Percentiles rank a stretch among this genome's conserved stretches.
Evolutionary conservation across 2,113 vertebrate genomes (phyloP).

Genomic region (Herpetotheres cachinnans): DNA sequence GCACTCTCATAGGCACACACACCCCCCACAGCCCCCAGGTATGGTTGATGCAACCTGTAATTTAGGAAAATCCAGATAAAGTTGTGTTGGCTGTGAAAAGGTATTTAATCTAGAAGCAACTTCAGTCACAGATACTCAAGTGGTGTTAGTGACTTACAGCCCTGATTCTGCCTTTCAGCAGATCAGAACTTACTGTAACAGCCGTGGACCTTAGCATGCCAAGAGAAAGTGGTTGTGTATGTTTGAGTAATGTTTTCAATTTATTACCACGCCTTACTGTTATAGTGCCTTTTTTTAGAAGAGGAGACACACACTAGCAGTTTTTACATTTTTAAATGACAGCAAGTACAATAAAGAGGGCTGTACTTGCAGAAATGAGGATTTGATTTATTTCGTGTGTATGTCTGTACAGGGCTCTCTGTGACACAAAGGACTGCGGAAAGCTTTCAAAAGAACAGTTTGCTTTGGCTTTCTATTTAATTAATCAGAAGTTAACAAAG

Average conservation of each 20-base stretch:
- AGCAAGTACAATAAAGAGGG: neutral
- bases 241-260: neutral
- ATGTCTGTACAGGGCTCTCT: constrained; percentile 86
- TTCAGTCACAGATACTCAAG: neutral
- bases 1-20: neutral
- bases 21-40: too few species aligned
- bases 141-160: neutral
- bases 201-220: neutral
- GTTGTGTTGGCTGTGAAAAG: neutral
- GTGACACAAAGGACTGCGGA: constrained; percentile 91
- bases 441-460: constrained; percentile 97
- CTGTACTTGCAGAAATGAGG: neutral
- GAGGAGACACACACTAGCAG: neutral
- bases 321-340: neutral
- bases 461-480: constrained; percentile 93
- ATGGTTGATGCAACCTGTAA: neutral
- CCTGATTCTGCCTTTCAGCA: neutral
- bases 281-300: neutral
- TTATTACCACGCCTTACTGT: neutral
- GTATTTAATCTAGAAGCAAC: neutral
- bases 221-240: neutral
- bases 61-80: neutral
- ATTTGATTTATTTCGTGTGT: neutral
- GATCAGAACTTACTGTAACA: neutral
- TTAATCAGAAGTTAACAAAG: constrained; percentile 92